Percentiles rank a stretch among this genome's conserved stretches.
Conservation (phyloP, 2,888 invertebrate genomes). For the Plebejus argus region DNA sequence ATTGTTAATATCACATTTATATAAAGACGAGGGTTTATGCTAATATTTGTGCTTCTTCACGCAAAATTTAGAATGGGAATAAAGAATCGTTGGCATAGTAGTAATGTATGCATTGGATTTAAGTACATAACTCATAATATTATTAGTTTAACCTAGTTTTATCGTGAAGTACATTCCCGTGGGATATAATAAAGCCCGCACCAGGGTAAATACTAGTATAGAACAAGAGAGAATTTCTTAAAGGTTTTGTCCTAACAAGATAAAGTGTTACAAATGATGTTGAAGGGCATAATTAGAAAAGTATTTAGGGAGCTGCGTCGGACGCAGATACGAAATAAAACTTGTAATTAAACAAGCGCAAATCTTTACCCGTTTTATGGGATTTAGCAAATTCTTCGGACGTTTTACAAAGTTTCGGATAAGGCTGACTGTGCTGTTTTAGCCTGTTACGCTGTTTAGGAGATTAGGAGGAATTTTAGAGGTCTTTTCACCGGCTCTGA, state of each 20-base stretch:
- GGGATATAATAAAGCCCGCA: background rate
- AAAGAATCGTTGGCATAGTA: too few species aligned
- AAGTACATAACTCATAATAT: too few species aligned
- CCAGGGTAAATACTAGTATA: background rate
- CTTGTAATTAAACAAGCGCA: conserved; percentile 54
- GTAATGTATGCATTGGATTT: too few species aligned
- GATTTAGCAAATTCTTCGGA: conserved; percentile 48
- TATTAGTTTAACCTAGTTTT: too few species aligned
- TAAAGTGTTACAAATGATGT: conserved; percentile 31
- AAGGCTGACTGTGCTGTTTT: conserved; percentile 15
- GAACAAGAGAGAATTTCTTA: background rate
- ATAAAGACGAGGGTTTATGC: too few species aligned
- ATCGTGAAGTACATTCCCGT: background rate
- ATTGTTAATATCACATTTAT: too few species aligned
- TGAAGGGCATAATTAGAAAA: conserved; percentile 34
- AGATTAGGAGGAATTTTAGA: background rate
- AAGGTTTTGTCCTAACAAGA: background rate
- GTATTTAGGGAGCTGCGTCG: conserved; percentile 34
- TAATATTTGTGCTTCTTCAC: too few species aligned
- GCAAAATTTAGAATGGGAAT: too few species aligned
- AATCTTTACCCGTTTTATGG: conserved; percentile 54
- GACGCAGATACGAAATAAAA: conserved; percentile 29
- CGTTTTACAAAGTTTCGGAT: conserved; percentile 35
- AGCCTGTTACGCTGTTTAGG: background rate
- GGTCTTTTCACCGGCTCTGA: background rate